Evolutionary conservation across 2,888 invertebrate species (phyloP), one percentile per base, ranked within the genome.

Genomic region (Phaedon cochleariae): DNA sequence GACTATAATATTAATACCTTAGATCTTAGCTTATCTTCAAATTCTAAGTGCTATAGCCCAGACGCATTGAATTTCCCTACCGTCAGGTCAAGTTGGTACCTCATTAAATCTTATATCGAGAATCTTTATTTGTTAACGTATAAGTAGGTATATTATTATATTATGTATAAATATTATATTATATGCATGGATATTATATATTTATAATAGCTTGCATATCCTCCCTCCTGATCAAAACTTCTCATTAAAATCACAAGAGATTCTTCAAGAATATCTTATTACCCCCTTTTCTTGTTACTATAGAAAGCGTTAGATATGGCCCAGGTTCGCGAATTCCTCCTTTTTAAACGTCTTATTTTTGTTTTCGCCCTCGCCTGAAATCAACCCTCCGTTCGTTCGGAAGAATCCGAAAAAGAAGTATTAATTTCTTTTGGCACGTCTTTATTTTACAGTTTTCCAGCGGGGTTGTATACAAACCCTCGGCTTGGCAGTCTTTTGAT

Each of bases 371-470:
- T 41, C 41, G 41, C 55, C 45, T 29, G 52, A 37, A 57, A 59
- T n/a, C 67, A 45, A 72, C 72, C 62, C 68, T 65, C 69, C 75
- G n/a, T 3, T 15, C 15, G 41, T 41, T 41, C 41, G 41, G 31
- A 41, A 41, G 41, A 15, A 41, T 15, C 41, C 41, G 41, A 41
- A 41, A 77, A 78, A 78, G 76, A 79, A 78, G 80, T 80, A 79
- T 82, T 82, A 80, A 80, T 81, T 81, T 80, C 75, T 76, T 76
- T 75, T 69, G 74, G 76, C 73, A 80, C 74, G 77, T 79, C 80
- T 82, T 79, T 78, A 81, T 82, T 80, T 78, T 73, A 59, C 55
- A 41, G 66, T 59, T 64, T 70, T 59, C 62, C 61, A 12, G 57
- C 3, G 15, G 15, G 41, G 41, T 34, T 34, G 41, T 26, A 26